Conservation (phyloP, 1,140 invertebrate genomes). For the Acromyrmex heyeri region DNA sequence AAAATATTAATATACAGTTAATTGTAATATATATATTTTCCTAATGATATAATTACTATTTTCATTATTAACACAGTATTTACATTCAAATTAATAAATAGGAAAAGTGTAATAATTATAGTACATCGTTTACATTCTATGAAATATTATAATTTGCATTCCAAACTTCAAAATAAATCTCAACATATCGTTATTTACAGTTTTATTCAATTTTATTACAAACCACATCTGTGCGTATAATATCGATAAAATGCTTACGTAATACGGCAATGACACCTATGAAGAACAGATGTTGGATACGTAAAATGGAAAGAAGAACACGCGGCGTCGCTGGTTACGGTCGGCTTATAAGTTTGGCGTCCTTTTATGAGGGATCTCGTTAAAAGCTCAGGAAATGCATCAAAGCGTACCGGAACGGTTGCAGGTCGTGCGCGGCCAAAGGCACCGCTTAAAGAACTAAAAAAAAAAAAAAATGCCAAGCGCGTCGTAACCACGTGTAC, state of each 20-base stretch:
- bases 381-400: slow-evolving; percentile 80
- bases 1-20: neutral
- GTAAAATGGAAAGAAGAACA: slow-evolving; percentile 60
- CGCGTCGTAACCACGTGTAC: slow-evolving; percentile 69
- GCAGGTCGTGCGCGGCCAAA: slow-evolving; percentile 53
- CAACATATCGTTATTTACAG: neutral
- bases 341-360: slow-evolving; percentile 24
- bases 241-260: neutral
- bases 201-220: neutral
- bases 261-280: neutral
- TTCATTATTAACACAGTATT: neutral
- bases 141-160: slow-evolving; percentile 1
- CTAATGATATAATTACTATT: neutral
- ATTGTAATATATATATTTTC: neutral
- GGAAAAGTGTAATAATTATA: neutral
- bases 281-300: neutral
- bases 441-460: slow-evolving; percentile 76
- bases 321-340: neutral
- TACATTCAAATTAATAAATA: too few relatives aligned
- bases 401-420: slow-evolving; percentile 65
- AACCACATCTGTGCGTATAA: neutral
- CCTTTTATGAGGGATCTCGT: slow-evolving; percentile 77
- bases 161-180: neutral
- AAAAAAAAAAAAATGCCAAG: slow-evolving; percentile 68
- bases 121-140: too few relatives aligned